phyloP scores from a whole-genome alignment of 2,888 invertebrate species.

The Ormia ochracea region DNA sequence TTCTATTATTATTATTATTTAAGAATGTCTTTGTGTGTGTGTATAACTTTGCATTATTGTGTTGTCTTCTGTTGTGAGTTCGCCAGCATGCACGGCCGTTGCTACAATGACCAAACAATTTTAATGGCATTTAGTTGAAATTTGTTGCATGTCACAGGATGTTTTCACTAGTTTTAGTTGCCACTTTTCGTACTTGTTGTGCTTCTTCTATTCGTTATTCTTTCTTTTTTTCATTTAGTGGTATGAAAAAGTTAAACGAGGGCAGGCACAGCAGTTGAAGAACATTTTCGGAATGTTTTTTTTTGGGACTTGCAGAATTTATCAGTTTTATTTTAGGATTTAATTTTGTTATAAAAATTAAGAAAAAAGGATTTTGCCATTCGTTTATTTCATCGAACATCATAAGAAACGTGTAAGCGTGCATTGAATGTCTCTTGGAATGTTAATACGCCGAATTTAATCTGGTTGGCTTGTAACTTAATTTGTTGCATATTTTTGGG shows the following conservation, averaged over 20 bases:
- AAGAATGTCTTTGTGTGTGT: neutral
- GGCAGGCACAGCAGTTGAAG: neutral
- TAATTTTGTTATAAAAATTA: no score
- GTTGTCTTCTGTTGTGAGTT: slow-evolving; percentile 1
- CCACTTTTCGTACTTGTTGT: slow-evolving; percentile 18
- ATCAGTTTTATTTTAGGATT: no score
- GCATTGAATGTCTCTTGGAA: no score
- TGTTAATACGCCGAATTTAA: no score
- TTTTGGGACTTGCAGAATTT: neutral
- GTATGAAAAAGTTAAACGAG: slow-evolving; percentile 31
- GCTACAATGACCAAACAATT: slow-evolving; percentile 65
- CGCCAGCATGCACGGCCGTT: neutral
- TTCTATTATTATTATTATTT: neutral
- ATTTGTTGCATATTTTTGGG: no score
- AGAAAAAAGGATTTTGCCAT: no score
- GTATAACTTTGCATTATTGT: neutral
- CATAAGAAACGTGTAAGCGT: no score
- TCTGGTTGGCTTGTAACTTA: no score
- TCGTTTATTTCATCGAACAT: no score
- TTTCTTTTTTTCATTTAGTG: neutral
- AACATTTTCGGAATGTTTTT: neutral
- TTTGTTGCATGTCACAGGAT: slow-evolving; percentile 67
- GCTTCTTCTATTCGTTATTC: neutral
- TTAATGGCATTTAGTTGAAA: slow-evolving; percentile 75
- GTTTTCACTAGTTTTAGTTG: slow-evolving; percentile 49